These are phyloP conservation scores for Ellobium chinense DNA, from an alignment of 2,888 invertebrate species.

Conservation along the genomic window DNA sequence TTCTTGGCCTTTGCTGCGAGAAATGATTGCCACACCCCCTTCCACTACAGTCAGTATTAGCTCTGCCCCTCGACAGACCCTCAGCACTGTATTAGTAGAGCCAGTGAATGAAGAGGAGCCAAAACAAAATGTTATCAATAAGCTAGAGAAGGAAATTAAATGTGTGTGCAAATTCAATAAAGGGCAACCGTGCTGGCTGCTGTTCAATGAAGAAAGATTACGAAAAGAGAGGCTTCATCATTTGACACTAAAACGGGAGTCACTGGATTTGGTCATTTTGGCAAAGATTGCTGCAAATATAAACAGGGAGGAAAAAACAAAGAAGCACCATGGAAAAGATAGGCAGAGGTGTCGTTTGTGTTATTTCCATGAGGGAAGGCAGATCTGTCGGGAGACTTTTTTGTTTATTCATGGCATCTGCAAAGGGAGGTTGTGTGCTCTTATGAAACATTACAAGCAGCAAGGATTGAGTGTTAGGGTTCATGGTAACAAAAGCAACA, in stretches of 20 bases:
- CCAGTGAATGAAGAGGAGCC: slow-evolving; percentile 11
- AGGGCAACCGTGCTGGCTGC: slow-evolving; percentile 39
- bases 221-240: slow-evolving; percentile 35
- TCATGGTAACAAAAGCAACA: slow-evolving; percentile 25
- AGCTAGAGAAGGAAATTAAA: slow-evolving; percentile 35
- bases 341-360: slow-evolving; percentile 22
- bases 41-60: slow-evolving; percentile 6
- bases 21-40: slow-evolving; percentile 26
- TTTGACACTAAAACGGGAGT: slow-evolving; percentile 29
- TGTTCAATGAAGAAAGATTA: slow-evolving; percentile 26
- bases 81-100: slow-evolving; percentile 15
- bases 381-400: slow-evolving; percentile 36
- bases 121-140: slow-evolving; percentile 11
- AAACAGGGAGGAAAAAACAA: slow-evolving; percentile 26
- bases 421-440: slow-evolving; percentile 33
- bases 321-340: neutral
- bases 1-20: slow-evolving; percentile 21
- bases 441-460: slow-evolving; percentile 33
- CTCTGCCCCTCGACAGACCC: slow-evolving; percentile 17
- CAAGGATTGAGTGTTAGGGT: slow-evolving; percentile 25
- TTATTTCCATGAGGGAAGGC: slow-evolving; percentile 25
- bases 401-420: slow-evolving; percentile 41
- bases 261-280: slow-evolving; percentile 33
- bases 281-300: slow-evolving; percentile 37
- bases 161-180: slow-evolving; percentile 34